Evolutionary conservation across 2,797 vertebrate genomes (phyloP), one percentile per base, ranked within the genome.

Genomic region (Hyperoplus immaculatus): DNA sequence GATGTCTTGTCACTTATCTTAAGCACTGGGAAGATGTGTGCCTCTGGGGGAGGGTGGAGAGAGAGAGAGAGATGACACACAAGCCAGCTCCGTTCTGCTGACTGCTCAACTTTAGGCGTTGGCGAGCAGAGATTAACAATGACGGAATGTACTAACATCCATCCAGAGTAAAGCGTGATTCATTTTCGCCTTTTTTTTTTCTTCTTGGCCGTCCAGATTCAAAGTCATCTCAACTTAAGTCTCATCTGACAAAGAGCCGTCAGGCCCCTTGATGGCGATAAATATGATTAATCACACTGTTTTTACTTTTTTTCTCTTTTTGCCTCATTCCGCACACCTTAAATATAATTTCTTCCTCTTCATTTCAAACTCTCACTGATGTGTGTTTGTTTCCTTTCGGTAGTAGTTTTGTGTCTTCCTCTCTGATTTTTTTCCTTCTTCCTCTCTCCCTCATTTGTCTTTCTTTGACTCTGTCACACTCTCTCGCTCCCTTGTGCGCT

Each of bases 1-100:
- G 90, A 93, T 91, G 91, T 91, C 89, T 93, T 93, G 94, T 94
- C 92, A 91, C 93, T 94, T 94, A 94, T 93, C 92, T 93, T 92
- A 92, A 94, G 92, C 91, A 87, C 77, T 83, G 79, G 87, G 85
- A 91, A 87, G 88, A 93, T 76, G 89, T 90, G 86, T 85, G 79
- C 71, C 21, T 69, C 83, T 85, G 80, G 81, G 82, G 84, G 85
- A 80, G 87, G 88, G 67, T 36, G 63, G 39, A 63, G 70, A 57
- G 47, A 57, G 67, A 36, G 56, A 70, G 78, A 77, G 76, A 77
- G 85, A 93, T 91, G 89, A 93, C 92, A 92, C 88, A 81, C 89
- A 64, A 77, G 88, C 84, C 78, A 83, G 78, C 79, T 84, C 66
- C 73, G 63, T 92, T 91, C 80, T 92, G 92, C 93, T 95, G 93